Evolutionary conservation across 1,140 invertebrate species (phyloP), one percentile per base, ranked within the genome.

Genomic region (Zaprionus inermis): DNA sequence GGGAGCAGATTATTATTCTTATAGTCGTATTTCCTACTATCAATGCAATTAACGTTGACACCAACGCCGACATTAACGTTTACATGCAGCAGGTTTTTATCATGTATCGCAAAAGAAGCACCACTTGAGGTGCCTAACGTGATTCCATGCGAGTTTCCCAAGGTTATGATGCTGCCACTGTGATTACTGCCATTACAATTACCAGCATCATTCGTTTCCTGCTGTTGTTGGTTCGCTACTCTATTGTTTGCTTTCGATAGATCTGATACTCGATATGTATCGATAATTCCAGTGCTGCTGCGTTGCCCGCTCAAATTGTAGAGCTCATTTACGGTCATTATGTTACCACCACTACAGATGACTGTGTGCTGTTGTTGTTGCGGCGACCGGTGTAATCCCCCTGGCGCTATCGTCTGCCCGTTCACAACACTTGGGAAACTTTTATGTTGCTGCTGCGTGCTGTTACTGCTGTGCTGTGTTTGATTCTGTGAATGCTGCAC

Each of bases 1-100:
- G 66, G 46, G n/a, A 89, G 36, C 52, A 85, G 66, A 71, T 78
- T 85, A 68, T 72, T 85, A 49, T 74, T 81, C 54, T 81, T 77
- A 52, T 79, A 78, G 69, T 89, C 79, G 63, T 75, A 86, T 46
- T 83, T 86, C 30, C 78, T 78, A 76, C 49, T 78, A 61, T 86
- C 70, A 56, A 84, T 38, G 72, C 71, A 84, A 72, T 52, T 71
- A 38, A 83, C 68, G 63, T 58, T 61, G 14, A 73, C 72, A 52
- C 73, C 65, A 56, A 79, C 69, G 16, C 61, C 61, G 24, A 44
- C 41, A 44, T 49, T 49, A 14, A 79, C 72, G 56, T 56, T 65
- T n/a, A 81, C 72, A 67, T 75, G 74, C 32, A 82, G 54, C 18
- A 86, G 30, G 32, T 49, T 67, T 9, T 80, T 83, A 5, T 82